Percentiles rank a stretch among this genome's conserved stretches.
Evolutionary conservation across 1,140 invertebrate genomes (phyloP).

Genomic region (Lucilia sericata): DNA sequence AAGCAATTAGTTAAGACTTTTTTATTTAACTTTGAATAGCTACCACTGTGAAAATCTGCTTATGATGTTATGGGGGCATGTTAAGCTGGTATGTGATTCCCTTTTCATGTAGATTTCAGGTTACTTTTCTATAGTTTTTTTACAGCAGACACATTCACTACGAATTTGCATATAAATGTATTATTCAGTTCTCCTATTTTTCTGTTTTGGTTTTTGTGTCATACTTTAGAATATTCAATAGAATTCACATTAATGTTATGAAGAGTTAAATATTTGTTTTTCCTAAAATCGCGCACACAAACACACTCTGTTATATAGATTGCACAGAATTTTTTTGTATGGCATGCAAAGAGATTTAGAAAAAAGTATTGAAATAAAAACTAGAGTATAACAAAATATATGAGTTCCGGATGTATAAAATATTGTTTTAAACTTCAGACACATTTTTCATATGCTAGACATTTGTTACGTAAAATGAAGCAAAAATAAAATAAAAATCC

Average conservation of each 20-base stretch:
- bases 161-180: constrained; percentile 10
- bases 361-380: not conserved
- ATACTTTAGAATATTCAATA: constrained; percentile 12
- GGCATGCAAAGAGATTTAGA: not conserved
- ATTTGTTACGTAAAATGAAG: not conserved
- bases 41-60: not conserved
- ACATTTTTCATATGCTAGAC: constrained; percentile 18
- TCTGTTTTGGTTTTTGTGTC: not conserved
- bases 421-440: constrained; percentile 15
- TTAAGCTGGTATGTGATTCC: not conserved
- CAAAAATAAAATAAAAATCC: too few relatives aligned
- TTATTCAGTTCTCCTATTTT: not conserved
- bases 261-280: not conserved
- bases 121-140: not conserved
- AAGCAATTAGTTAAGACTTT: too few relatives aligned
- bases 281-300: not conserved
- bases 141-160: not conserved
- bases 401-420: not conserved
- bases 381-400: not conserved
- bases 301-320: not conserved
- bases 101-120: too few relatives aligned
- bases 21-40: too few relatives aligned
- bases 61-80: not conserved
- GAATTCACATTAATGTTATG: constrained; percentile 9
- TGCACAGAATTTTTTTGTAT: too few relatives aligned